Base-by-base conservation (phyloP, 2,113 vertebrate genomes). In the Stercorarius parasiticus region DNA sequence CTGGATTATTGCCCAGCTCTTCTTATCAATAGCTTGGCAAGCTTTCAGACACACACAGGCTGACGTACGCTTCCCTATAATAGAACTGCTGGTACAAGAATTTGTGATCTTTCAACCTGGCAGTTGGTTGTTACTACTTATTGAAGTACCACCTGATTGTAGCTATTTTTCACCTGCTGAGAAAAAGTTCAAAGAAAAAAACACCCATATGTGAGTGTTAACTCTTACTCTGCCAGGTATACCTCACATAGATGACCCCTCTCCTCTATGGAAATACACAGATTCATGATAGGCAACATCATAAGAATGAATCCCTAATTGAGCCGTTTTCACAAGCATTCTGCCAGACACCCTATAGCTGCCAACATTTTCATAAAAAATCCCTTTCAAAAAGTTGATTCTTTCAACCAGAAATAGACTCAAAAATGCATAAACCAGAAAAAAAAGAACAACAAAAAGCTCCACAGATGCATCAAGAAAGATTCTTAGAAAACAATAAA, bases 91-190 rank as follows among this genome's bases (percentile, higher is more conserved):
- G 90, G 74, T 94, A 84, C 92, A 91, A 97, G 96, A 92, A 97
- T 96, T 82, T 95, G 91, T 96, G 96, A 93, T 96, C 97, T 97
- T 95, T 97, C 97, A 94, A 64, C 95, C 89, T 95, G 93, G 95
- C 96, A 95, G 93, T 93, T 89, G 91, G 86, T 89, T 97, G 91
- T 94, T 95, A 86, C 92, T 86, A 85, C 88, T 97, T 97, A 96
- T 43, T 86, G 89, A 97, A 97, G 94, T 32, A 90, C 96, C 88
- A 96, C 93, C 96, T 93, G 91, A 98, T 94, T 97, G 96, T 71
- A 96, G 97, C 85, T 93, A 94, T 95, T 97, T 98, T 97, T 96
- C 86, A 97, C 95, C 96, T 94, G 80, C 96, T 95, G 96, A 95
- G 96, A 93, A 96, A 93, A 95, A 96, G 72, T 91, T 94, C 86